Evolutionary conservation across 2,797 vertebrate species (phyloP).

Genomic region (Trematomus bernacchii): DNA sequence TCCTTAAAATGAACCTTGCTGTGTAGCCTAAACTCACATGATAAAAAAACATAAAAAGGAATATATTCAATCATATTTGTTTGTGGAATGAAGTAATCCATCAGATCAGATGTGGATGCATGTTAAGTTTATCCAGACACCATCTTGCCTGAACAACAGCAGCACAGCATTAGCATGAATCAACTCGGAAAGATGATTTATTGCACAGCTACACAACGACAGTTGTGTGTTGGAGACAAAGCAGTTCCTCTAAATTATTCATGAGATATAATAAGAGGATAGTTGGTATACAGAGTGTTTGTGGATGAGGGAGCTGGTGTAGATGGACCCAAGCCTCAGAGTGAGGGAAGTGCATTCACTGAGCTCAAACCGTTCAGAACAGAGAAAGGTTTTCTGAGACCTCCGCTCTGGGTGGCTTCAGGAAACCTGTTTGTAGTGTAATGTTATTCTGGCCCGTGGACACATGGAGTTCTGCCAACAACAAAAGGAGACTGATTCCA

Average conservation of each 20-base stretch:
- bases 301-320: conserved; percentile 22
- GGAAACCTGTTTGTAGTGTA: conserved; percentile 72
- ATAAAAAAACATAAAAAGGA: conserved; percentile 2
- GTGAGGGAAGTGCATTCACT: conserved; percentile 29
- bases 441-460: conserved; percentile 71
- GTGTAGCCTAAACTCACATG: neutral
- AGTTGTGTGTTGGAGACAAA: conserved; percentile 61
- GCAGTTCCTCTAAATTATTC: conserved; percentile 65
- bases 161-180: conserved; percentile 67
- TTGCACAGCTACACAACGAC: conserved; percentile 48
- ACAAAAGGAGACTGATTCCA: conserved; percentile 55
- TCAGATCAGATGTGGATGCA: conserved; percentile 22
- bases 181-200: conserved; percentile 61
- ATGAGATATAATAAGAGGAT: conserved; percentile 67
- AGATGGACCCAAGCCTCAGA: conserved; percentile 48
- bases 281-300: conserved; percentile 31
- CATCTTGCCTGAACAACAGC: conserved; percentile 48
- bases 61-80: conserved; percentile 18
- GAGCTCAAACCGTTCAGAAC: conserved; percentile 38
- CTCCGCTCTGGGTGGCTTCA: conserved; percentile 53
- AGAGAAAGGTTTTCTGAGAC: conserved; percentile 41
- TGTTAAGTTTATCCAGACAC: conserved; percentile 47
- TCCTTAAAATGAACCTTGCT: neutral
- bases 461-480: conserved; percentile 57
- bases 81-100: conserved; percentile 25